Evolutionary conservation across 2,113 vertebrate genomes (phyloP).

Genomic region (Morone chrysops): DNA sequence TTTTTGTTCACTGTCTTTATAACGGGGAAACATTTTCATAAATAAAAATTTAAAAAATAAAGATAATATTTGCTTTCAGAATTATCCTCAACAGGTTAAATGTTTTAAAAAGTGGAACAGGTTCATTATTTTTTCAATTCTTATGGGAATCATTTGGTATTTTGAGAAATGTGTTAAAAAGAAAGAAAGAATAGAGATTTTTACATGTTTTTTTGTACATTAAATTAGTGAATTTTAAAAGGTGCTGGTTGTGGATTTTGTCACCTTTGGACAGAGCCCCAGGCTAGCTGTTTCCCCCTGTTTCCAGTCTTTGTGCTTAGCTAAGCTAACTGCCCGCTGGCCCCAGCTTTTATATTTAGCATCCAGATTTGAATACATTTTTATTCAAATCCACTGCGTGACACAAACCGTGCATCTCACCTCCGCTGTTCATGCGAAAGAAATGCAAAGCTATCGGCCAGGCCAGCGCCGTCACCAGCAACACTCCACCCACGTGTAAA

Average conservation of each 20-base stretch:
- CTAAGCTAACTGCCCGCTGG: neutral
- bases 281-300: neutral
- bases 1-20: too few relatives aligned
- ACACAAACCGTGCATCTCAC: slow-evolving; percentile 64
- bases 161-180: too few relatives aligned
- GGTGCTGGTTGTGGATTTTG: neutral
- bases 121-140: neutral
- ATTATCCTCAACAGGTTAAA: neutral
- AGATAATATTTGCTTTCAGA: neutral
- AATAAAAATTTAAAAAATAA: too few relatives aligned
- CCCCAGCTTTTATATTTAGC: neutral
- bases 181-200: neutral
- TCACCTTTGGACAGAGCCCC: neutral
- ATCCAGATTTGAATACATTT: neutral
- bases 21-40: too few relatives aligned
- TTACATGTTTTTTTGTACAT: neutral
- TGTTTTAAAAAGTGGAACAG: neutral
- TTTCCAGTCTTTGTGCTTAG: neutral
- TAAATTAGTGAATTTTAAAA: neutral
- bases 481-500: slow-evolving; percentile 87
- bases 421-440: slow-evolving; percentile 84
- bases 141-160: neutral
- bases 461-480: slow-evolving; percentile 84
- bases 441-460: slow-evolving; percentile 90
- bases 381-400: neutral